Base-by-base conservation (phyloP, 2,888 invertebrate species). In the Ceraclea dissimilis region DNA sequence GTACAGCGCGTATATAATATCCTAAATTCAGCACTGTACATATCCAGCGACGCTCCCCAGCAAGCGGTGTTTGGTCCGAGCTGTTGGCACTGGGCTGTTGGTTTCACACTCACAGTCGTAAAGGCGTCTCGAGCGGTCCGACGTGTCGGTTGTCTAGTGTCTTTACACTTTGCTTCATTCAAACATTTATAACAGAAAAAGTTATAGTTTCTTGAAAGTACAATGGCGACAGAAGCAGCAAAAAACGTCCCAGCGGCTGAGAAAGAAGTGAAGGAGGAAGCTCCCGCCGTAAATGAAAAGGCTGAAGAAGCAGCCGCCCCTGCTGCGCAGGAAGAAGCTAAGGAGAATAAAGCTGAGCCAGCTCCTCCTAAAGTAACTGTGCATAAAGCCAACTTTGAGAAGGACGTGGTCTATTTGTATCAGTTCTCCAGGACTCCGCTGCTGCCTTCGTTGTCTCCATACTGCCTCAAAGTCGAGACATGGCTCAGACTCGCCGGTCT, bases 401-500 rank as follows among this genome's bases (percentile, higher is more conserved):
- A 93, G 78, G 95, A 95, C 74, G 80, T 90, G 67, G 90, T 94
- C 63, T 96, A 96, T 78, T 78, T 96, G 71, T 93, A 93, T 75
- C 95, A 95, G 76, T 93, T 95, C 73, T 86, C 92, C 64, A 85
- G 95, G 69, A 92, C 92, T 65, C 90, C 93, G 64, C 79, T 90
- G 70, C 79, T 94, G 69, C 94, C 94, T 59, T 93, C 93, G 61
- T 80, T 92, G 66, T 94, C 93, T 64, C 92, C 93, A 58, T 94
- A 89, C 75, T 93, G 93, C 78, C 83, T 95, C 71, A 95, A 95
- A 83, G 90, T 94, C 67, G 95, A 96, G 80, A 93, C 94, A 68
- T 95, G 93, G 93, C 82, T 96, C 65, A 84, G 95, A 71, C 83
- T 95, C 67, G 86, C 88, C 69, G 91, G 88, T 70, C 82, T 94